These are phyloP conservation scores for Actinernus sp. DNA, from an alignment of 92 coral and sea anemone species.

Conservation along the genomic window DNA sequence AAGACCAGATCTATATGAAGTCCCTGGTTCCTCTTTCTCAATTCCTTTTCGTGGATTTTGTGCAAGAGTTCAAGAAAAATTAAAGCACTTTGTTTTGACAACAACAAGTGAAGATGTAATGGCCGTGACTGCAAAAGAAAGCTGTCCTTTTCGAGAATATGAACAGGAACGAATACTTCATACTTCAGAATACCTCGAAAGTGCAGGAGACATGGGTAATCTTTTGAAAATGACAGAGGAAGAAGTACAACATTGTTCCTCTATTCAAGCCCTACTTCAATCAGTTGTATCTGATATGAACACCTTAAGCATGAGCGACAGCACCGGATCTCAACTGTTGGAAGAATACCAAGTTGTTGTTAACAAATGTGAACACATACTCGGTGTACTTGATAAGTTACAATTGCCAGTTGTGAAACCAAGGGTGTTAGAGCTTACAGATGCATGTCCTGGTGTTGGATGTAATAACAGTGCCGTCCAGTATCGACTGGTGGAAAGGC, in stretches of 20 bases:
- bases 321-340: slow-evolving; percentile 38
- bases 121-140: slow-evolving; percentile 2
- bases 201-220: slow-evolving; percentile 23
- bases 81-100: slow-evolving; percentile 43
- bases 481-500: slow-evolving; percentile 41
- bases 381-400: slow-evolving; percentile 22
- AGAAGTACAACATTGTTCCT: slow-evolving; percentile 18
- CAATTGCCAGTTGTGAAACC: slow-evolving; percentile 31
- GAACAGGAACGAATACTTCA: slow-evolving; percentile 28
- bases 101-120: slow-evolving; percentile 41
- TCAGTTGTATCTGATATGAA: slow-evolving; percentile 33
- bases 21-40: slow-evolving; percentile 17
- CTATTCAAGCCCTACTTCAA: slow-evolving; percentile 24
- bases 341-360: slow-evolving; percentile 25
- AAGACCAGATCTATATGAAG: slow-evolving; percentile 42
- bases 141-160: slow-evolving; percentile 33
- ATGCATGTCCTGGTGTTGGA: slow-evolving; percentile 77
- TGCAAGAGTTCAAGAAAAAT: slow-evolving; percentile 41
- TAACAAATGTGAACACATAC: slow-evolving; percentile 18
- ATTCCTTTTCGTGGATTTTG: slow-evolving; percentile 35
- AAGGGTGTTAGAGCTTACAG: slow-evolving; percentile 65
- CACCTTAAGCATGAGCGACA: slow-evolving; percentile 17
- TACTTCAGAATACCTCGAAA: slow-evolving; percentile 47
- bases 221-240: slow-evolving; percentile 40
- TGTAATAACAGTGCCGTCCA: slow-evolving; percentile 49